Conservation (phyloP, 2,797 vertebrate species). For the Tapirus indicus region DNA sequence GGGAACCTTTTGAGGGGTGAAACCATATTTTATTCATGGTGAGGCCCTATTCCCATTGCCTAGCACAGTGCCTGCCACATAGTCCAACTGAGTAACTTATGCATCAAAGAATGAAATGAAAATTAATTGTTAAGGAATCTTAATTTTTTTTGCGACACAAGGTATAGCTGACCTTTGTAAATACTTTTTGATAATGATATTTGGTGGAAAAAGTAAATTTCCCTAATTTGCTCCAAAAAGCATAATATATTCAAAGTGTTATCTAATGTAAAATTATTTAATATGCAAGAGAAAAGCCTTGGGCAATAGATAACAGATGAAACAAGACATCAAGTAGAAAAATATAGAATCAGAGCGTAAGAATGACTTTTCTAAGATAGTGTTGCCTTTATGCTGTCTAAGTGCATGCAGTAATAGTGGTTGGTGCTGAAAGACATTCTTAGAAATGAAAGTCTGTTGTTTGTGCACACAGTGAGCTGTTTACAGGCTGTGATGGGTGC, state of each 20-base stretch:
- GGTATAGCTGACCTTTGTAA: background rate
- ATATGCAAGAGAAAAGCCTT: slow-evolving; percentile 37
- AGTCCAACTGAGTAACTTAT: background rate
- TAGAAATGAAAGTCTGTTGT: background rate
- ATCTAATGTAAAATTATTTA: slow-evolving; percentile 37
- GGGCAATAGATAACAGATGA: background rate
- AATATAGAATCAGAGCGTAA: background rate
- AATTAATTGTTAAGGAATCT: background rate
- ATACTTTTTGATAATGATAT: slow-evolving; percentile 38
- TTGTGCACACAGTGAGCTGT: background rate
- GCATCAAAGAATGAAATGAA: background rate
- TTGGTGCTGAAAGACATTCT: background rate
- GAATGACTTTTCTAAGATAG: background rate
- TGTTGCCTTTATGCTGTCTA: background rate
- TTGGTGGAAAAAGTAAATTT: background rate
- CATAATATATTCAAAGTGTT: background rate
- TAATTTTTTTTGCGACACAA: background rate
- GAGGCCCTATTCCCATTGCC: background rate
- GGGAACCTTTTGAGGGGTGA: background rate
- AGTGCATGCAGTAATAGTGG: background rate
- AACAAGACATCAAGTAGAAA: background rate
- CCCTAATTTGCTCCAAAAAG: slow-evolving; percentile 5
- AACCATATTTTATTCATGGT: background rate
- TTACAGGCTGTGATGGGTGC: background rate
- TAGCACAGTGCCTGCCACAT: background rate